Conservation (phyloP, 2,113 vertebrate genomes). For the Steatornis caripensis region DNA sequence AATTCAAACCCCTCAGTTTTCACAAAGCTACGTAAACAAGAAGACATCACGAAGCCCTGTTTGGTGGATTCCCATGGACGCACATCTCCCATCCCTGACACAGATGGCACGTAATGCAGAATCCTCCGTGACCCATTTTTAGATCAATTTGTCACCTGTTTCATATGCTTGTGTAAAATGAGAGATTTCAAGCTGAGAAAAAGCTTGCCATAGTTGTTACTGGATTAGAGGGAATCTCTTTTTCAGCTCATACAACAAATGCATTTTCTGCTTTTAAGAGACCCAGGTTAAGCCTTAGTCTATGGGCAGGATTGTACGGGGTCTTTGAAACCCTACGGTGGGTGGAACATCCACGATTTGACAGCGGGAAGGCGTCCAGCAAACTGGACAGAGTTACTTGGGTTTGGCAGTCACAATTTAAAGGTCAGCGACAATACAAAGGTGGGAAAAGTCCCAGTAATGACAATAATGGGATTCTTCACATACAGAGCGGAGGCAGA, state of each 20-base stretch:
- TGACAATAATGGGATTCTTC: neutral
- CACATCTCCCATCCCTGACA: neutral
- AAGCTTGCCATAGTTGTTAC: constrained; percentile 10
- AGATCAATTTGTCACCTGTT: constrained; percentile 44
- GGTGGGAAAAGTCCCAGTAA: neutral
- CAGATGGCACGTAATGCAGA: neutral
- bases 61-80: neutral
- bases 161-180: neutral
- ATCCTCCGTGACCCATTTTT: constrained; percentile 15
- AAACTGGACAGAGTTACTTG: neutral
- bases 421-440: neutral
- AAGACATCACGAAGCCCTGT: neutral
- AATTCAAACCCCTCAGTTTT: neutral
- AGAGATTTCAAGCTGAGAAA: constrained; percentile 1
- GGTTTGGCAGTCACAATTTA: neutral
- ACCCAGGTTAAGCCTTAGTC: neutral
- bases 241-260: constrained; percentile 25
- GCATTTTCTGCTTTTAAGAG: neutral
- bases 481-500: neutral
- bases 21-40: neutral
- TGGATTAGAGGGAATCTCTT: constrained; percentile 44
- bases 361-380: neutral
- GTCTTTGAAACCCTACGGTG: accelerated
- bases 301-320: neutral
- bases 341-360: neutral